phyloP scores from a whole-genome alignment of 2,888 invertebrate genomes.

The Fragum sueziense region DNA sequence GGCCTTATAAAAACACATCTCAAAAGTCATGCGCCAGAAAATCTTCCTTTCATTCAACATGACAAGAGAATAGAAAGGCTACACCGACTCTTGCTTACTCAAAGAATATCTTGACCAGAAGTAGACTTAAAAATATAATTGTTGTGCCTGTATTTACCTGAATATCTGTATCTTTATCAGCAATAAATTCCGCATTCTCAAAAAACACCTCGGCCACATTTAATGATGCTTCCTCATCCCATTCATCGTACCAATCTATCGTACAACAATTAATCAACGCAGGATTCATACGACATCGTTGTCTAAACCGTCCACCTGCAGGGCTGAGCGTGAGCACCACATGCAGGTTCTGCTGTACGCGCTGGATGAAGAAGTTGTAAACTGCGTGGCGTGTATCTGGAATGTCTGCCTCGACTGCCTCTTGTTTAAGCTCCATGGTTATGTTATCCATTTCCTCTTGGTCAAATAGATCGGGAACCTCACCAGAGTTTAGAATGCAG shows the following conservation, averaged over 20 bases:
- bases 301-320: conserved; percentile 79
- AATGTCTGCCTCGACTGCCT: conserved; percentile 78
- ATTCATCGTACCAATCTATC: conserved; percentile 82
- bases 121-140: no score
- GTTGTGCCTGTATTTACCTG: no score
- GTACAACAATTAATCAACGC: conserved; percentile 82
- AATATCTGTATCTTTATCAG: conserved; percentile 72
- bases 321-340: conserved; percentile 81
- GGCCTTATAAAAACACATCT: no score
- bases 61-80: no score
- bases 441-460: conserved; percentile 81
- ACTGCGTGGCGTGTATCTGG: conserved; percentile 79
- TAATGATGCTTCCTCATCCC: conserved; percentile 81
- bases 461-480: conserved; percentile 82
- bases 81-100: no score
- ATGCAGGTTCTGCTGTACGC: conserved; percentile 80
- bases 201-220: conserved; percentile 81
- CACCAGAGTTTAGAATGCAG: conserved; percentile 82
- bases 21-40: no score
- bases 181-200: conserved; percentile 78
- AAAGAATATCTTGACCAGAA: no score
- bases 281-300: conserved; percentile 82
- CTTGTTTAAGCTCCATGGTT: conserved; percentile 80
- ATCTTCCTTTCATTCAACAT: no score
- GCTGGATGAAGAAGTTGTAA: conserved; percentile 80